Evolutionary conservation across 2,113 vertebrate genomes (phyloP).

Genomic region (Phrynosoma platyrhinos): DNA sequence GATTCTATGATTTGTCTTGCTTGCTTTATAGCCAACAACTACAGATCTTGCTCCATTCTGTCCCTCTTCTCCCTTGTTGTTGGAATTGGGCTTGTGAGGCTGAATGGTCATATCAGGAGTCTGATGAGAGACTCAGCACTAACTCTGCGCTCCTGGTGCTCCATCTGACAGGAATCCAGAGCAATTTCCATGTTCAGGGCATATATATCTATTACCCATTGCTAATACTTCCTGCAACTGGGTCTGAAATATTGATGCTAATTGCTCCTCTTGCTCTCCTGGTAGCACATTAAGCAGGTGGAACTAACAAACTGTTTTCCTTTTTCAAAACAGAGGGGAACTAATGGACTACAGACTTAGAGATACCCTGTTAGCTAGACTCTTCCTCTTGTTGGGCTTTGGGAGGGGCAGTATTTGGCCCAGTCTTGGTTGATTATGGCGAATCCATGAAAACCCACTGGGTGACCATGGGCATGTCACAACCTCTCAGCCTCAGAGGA

Average conservation of each 20-base stretch:
- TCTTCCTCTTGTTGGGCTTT: not conserved
- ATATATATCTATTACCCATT: conserved; percentile 50
- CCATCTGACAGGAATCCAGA: conserved; percentile 15
- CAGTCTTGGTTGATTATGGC: not conserved
- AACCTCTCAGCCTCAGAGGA: no score
- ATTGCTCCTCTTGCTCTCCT: conserved; percentile 72
- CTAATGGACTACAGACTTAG: conserved; percentile 9
- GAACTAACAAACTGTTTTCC: conserved; percentile 21
- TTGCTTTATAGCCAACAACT: not conserved
- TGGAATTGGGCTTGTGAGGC: conserved; percentile 36
- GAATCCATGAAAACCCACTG: no score
- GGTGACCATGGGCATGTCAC: no score
- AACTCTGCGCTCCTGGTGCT: not conserved
- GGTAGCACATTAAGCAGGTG: conserved; percentile 50
- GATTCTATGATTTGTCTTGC: not conserved
- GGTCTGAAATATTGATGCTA: conserved; percentile 67
- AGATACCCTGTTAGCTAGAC: not conserved
- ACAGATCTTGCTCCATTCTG: not conserved
- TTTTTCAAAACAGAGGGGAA: not conserved
- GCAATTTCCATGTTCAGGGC: conserved; percentile 12
- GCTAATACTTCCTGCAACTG: conserved; percentile 53
- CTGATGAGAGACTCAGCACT: not conserved
- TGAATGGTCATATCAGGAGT: conserved; percentile 56
- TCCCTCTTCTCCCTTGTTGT: not conserved
- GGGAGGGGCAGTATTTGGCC: not conserved